Evolutionary conservation across 2,888 invertebrate species (phyloP).

Genomic region (Tricholauxania praeusta): DNA sequence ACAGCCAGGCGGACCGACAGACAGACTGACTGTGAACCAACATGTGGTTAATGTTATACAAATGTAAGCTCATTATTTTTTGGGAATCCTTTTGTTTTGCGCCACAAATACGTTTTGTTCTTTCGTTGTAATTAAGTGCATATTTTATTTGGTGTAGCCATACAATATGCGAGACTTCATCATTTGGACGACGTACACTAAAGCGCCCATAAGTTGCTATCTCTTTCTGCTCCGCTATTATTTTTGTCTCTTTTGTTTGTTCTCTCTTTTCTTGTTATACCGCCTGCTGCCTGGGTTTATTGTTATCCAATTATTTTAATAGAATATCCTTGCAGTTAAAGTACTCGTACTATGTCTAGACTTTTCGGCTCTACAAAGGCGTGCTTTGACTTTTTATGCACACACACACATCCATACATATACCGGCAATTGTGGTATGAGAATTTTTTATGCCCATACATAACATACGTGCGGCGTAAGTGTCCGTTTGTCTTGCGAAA

Average conservation of each 20-base stretch:
- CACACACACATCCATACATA: slow-evolving; percentile 28
- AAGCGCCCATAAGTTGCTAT: too few species aligned
- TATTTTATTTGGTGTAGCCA: slow-evolving; percentile 12
- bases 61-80: slow-evolving; percentile 35
- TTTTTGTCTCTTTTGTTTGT: not conserved
- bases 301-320: slow-evolving; percentile 39
- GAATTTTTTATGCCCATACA: not conserved
- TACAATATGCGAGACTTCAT: not conserved
- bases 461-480: slow-evolving; percentile 3
- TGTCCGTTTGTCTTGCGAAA: slow-evolving; percentile 44
- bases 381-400: not conserved
- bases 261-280: not conserved
- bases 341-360: slow-evolving; percentile 19
- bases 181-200: too few species aligned
- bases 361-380: slow-evolving; percentile 11
- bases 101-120: slow-evolving; percentile 30
- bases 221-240: not conserved
- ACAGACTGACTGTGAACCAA: slow-evolving; percentile 8
- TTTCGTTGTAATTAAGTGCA: slow-evolving; percentile 30
- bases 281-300: slow-evolving; percentile 14
- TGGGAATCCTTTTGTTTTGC: slow-evolving; percentile 24
- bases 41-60: slow-evolving; percentile 29
- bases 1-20: not conserved
- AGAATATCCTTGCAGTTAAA: slow-evolving; percentile 9
- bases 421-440: slow-evolving; percentile 26